These are phyloP conservation scores for Campoletis sonorensis DNA, from an alignment of 1,140 invertebrate genomes.

Conservation along the genomic window DNA sequence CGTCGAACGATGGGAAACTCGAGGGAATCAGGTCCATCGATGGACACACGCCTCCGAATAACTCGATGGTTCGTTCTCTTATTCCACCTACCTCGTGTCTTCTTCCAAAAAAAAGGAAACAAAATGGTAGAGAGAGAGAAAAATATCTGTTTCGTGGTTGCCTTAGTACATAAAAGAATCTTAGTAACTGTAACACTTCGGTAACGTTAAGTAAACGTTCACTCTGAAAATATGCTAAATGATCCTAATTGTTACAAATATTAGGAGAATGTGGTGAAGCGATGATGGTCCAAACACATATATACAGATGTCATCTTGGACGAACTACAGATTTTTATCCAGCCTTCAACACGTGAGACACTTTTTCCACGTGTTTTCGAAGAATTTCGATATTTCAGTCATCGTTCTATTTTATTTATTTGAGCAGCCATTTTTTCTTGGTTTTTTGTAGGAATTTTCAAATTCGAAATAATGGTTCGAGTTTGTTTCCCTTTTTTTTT, in stretches of 20 bases:
- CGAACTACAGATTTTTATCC: slow-evolving; percentile 4
- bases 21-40: not conserved
- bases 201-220: slow-evolving; percentile 72
- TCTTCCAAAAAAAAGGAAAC: not conserved
- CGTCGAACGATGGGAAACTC: not conserved
- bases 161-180: not conserved
- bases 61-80: not conserved
- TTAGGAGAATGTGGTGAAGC: slow-evolving; percentile 18
- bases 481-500: no score
- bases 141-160: not conserved
- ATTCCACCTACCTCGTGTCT: not conserved
- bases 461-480: no score
- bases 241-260: slow-evolving; percentile 71
- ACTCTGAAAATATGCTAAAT: slow-evolving; percentile 58
- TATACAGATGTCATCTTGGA: slow-evolving; percentile 22
- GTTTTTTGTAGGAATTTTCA: no score
- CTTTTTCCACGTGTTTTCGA: no score
- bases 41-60: not conserved
- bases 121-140: no score
- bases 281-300: no score
- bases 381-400: no score
- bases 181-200: slow-evolving; percentile 71
- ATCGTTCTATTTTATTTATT: no score
- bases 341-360: not conserved
- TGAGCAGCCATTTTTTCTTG: no score